These are phyloP conservation scores for Heliconius erato DNA, from an alignment of 2,888 invertebrate species.

Conservation along the genomic window DNA sequence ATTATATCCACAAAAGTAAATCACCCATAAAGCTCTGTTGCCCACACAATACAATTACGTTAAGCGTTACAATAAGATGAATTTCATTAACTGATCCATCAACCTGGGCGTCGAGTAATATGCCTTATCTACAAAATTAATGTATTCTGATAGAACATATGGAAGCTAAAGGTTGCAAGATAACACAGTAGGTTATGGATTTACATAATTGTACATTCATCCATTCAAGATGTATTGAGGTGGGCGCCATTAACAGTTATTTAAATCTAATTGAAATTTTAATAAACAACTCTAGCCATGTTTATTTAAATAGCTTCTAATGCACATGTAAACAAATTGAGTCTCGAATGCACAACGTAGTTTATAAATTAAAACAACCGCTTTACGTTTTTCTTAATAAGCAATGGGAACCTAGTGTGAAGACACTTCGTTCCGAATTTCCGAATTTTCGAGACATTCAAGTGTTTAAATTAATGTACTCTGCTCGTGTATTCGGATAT, in stretches of 20 bases:
- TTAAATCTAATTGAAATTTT: slow-evolving; percentile 38
- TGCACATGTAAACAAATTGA: background rate
- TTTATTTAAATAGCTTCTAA: slow-evolving; percentile 23
- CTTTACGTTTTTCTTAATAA: too few species aligned
- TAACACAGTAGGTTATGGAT: slow-evolving; percentile 59
- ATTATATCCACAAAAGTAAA: background rate
- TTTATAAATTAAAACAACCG: background rate
- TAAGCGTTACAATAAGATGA: slow-evolving; percentile 39
- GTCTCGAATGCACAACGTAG: background rate
- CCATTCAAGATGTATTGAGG: slow-evolving; percentile 57
- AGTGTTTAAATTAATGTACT: background rate
- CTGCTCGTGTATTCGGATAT: background rate
- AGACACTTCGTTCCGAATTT: background rate
- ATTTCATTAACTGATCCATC: slow-evolving; percentile 52
- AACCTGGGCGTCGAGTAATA: slow-evolving; percentile 52
- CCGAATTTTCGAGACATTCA: too few species aligned
- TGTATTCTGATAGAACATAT: slow-evolving; percentile 66
- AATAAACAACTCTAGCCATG: slow-evolving; percentile 29
- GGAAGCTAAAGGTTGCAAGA: slow-evolving; percentile 69
- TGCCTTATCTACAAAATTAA: slow-evolving; percentile 67
- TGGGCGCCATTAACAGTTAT: slow-evolving; percentile 48
- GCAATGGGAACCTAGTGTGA: too few species aligned
- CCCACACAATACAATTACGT: slow-evolving; percentile 10
- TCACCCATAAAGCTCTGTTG: background rate
- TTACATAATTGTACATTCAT: slow-evolving; percentile 57